Conservation (phyloP, 2,888 invertebrate genomes). For the Cactoblastis cactorum region DNA sequence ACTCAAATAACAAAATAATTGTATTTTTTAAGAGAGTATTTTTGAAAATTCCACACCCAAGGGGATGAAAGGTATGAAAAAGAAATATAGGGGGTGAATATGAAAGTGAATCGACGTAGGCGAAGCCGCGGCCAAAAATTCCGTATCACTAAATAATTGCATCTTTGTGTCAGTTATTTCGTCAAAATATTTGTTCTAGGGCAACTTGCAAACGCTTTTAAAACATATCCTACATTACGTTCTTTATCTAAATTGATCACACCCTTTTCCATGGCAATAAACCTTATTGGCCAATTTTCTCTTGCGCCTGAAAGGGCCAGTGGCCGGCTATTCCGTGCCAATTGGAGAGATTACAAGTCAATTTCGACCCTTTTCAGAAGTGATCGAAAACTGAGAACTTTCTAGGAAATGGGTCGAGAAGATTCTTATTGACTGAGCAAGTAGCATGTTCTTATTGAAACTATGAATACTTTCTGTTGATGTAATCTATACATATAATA, state of each 20-base stretch:
- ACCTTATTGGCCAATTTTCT: constrained; percentile 4
- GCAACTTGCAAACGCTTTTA: not conserved
- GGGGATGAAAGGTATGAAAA: too few species aligned
- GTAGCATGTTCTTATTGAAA: not conserved
- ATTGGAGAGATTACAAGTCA: constrained; percentile 24
- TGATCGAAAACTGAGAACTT: constrained; percentile 4
- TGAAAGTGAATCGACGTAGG: too few species aligned
- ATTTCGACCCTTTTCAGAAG: constrained; percentile 13
- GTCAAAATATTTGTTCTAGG: not conserved
- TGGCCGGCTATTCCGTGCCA: not conserved
- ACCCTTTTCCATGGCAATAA: constrained; percentile 2
- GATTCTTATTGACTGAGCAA: not conserved
- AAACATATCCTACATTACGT: not conserved
- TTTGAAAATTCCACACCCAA: too few species aligned
- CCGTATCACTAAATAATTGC: too few species aligned
- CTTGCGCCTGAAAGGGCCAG: constrained; percentile 10
- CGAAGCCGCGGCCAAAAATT: too few species aligned
- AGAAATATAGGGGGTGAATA: too few species aligned
- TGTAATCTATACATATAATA: too few species aligned
- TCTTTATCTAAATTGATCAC: not conserved
- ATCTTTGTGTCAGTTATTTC: too few species aligned
- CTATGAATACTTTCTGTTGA: not conserved
- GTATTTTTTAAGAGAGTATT: too few species aligned
- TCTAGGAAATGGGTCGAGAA: not conserved
- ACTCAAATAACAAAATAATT: too few species aligned